Conservation (phyloP, 1,140 invertebrate species). For the Philopotamus ludificatus region DNA sequence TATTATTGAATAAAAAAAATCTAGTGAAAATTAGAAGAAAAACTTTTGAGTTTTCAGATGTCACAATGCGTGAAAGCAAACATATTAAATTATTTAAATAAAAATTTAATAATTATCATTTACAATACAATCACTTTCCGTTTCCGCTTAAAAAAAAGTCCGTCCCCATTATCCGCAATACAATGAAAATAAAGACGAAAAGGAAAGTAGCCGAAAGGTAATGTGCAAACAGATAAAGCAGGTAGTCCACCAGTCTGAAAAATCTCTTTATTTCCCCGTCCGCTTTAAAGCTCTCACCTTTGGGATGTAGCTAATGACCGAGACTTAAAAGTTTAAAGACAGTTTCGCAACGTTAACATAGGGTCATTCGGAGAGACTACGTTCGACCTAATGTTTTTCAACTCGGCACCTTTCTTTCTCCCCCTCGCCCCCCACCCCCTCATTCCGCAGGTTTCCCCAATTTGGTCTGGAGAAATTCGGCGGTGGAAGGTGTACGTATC, state of each 20-base stretch:
- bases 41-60: background rate
- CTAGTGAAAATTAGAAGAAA: background rate
- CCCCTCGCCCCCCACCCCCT: conserved; percentile 12
- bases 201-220: conserved; percentile 22
- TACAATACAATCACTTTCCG: background rate
- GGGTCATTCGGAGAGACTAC: conserved; percentile 28
- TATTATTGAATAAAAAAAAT: background rate
- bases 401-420: conserved; percentile 4
- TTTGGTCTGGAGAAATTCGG: conserved; percentile 12
- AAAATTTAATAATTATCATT: background rate
- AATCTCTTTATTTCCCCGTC: conserved; percentile 9
- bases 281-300: conserved; percentile 29
- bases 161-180: background rate
- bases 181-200: conserved; percentile 26
- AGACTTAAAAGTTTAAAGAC: conserved; percentile 40
- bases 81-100: too few species aligned
- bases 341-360: conserved; percentile 37
- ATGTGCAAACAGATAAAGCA: conserved; percentile 33
- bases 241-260: conserved; percentile 11
- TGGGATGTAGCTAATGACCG: conserved; percentile 34
- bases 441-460: background rate
- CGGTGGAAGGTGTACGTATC: conserved; percentile 36
- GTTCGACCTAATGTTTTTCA: background rate
- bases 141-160: conserved; percentile 1
- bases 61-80: too few species aligned